Base-by-base conservation (phyloP, 2,113 vertebrate genomes). In the Hystrix brachyura region DNA sequence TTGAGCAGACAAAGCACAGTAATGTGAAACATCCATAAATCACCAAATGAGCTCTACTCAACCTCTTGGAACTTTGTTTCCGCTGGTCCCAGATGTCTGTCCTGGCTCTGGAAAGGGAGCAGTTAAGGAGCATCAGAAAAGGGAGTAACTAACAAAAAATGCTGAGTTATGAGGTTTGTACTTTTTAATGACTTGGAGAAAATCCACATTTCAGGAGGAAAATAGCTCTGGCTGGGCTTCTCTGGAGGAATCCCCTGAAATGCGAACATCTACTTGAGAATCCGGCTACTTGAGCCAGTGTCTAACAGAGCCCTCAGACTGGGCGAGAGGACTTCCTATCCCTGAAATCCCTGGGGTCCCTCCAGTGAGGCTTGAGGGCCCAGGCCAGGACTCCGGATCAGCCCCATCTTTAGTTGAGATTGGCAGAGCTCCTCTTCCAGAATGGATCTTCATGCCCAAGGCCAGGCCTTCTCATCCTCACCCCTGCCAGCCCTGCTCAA, bases 1-100 rank as follows among this genome's bases (percentile, higher is more conserved):
- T 9, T 93, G 69, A 93, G 21, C 79, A 95, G 88, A 90, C 89
- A 81, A 95, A 84, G 60, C 72, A 12, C 34, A 19, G 55, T 43
- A 62, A 94, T 81, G 48, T 81, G 95, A 96, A 94, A 96, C 71
- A 94, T 53, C 85, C 69, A 38, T 91, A 74, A 86, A 76, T 90
- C 85, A 83, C 19, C 60, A 74, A 74, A 59, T 74, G 51, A 72
- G 62, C 27, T 17, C 87, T 57, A 69, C 57, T 55, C 51, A 76
- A 29, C 69, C 57, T 83, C 86, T 90, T 65, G 34, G 25, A 60
- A 88, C 23, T 87, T 86, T 57, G n/a, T 93, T 65, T 89, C 87
- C 92, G 94, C 90, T 92, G 60, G 43, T 94, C 60, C 92, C 90
- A 94, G 85, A 81, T 93, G 71, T 87, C 27, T 81, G 55, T 94